These are phyloP conservation scores for Hozukius guyotensis DNA, from an alignment of 2,797 vertebrate species.

Conservation along the genomic window DNA sequence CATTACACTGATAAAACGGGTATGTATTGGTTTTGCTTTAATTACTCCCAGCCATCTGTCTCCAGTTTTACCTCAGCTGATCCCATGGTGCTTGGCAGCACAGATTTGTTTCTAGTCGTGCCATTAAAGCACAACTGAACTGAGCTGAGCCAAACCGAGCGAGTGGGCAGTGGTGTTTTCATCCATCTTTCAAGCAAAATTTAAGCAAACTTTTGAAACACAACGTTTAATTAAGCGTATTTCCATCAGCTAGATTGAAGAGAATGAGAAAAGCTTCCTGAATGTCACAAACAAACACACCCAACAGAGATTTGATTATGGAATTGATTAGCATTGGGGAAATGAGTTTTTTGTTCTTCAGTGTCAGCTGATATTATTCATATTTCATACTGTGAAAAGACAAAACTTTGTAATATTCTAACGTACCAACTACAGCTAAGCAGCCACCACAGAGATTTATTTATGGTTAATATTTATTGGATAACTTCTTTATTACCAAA, in stretches of 20 bases:
- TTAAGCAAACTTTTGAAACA: slow-evolving; percentile 32
- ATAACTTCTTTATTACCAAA: slow-evolving; percentile 23
- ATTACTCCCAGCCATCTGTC: slow-evolving; percentile 72
- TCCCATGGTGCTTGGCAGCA: slow-evolving; percentile 47
- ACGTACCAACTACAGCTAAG: background rate
- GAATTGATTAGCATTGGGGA: slow-evolving; percentile 33
- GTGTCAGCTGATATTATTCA: slow-evolving; percentile 20
- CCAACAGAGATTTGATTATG: slow-evolving; percentile 40
- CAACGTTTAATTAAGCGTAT: slow-evolving; percentile 24
- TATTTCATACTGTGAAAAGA: slow-evolving; percentile 14
- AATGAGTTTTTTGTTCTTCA: slow-evolving; percentile 31
- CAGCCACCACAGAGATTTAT: slow-evolving; percentile 2
- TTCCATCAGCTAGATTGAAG: slow-evolving; percentile 9
- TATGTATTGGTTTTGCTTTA: slow-evolving; percentile 58
- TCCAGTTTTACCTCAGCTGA: slow-evolving; percentile 61
- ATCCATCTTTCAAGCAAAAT: slow-evolving; percentile 32
- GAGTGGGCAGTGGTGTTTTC: slow-evolving; percentile 46
- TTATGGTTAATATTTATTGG: background rate
- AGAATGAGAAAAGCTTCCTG: slow-evolving; percentile 10
- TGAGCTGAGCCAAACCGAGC: slow-evolving; percentile 31
- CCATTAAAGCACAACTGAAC: slow-evolving; percentile 46
- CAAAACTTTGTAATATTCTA: slow-evolving; percentile 7
- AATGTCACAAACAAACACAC: slow-evolving; percentile 43
- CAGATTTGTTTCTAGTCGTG: slow-evolving; percentile 43
- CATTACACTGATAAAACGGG: slow-evolving; percentile 39